Conservation (phyloP, 2,797 vertebrate species). For the Enteromius mattozi region DNA sequence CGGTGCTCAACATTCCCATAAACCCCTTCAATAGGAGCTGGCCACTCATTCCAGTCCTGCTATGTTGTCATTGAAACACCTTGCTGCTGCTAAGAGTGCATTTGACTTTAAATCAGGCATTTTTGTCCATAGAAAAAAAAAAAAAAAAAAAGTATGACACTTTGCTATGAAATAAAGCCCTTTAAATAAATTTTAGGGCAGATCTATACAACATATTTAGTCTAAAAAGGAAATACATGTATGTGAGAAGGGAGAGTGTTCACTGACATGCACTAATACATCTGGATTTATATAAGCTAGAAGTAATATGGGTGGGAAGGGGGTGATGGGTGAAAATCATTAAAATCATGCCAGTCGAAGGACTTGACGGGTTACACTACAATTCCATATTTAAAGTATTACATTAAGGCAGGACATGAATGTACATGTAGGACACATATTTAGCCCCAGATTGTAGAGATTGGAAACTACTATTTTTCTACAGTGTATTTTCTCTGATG, state of each 20-base stretch:
- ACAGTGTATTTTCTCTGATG: constrained; percentile 68
- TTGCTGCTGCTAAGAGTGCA: constrained; percentile 76
- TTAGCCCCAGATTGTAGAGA: constrained; percentile 63
- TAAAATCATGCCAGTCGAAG: constrained; percentile 62
- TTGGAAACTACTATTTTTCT: constrained; percentile 59
- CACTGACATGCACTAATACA: constrained; percentile 58
- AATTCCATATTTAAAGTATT: constrained; percentile 59
- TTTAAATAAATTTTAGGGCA: constrained; percentile 49
- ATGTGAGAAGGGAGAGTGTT: constrained; percentile 7
- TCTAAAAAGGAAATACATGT: constrained; percentile 26
- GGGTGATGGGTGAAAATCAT: not conserved
- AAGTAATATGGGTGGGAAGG: constrained; percentile 31
- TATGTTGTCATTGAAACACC: constrained; percentile 62
- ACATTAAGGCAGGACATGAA: constrained; percentile 68
- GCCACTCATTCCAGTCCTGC: constrained; percentile 64
- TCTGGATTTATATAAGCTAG: constrained; percentile 51
- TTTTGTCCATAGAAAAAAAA: not conserved
- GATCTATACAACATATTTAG: constrained; percentile 33
- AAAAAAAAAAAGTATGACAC: not conserved
- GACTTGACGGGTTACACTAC: constrained; percentile 59
- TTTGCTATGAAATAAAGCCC: constrained; percentile 52
- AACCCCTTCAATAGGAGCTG: constrained; percentile 67
- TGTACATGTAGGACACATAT: constrained; percentile 59
- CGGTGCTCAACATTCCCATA: constrained; percentile 71
- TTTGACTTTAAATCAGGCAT: constrained; percentile 53